Base-by-base conservation (phyloP, 1,140 invertebrate genomes). In the Macrosteles quadrilineatus region DNA sequence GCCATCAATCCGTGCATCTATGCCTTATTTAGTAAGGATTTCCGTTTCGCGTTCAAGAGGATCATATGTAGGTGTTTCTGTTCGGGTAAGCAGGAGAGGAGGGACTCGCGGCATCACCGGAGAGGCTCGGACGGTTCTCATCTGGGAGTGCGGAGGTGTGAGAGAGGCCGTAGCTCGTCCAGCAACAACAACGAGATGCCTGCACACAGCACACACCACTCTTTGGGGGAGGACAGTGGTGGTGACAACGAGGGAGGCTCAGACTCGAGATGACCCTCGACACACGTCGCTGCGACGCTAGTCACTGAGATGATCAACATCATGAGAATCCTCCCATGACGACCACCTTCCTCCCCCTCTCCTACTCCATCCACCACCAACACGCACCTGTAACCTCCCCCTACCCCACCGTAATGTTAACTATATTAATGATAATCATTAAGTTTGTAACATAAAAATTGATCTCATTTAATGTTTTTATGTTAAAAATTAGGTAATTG, bases 1-100 rank as follows among this genome's bases (percentile, higher is more conserved):
- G 95, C 95, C 25, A 90, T 97, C 71, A 98, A 98, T 80, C 96
- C 96, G 0, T 87, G 92, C 75, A 94, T 95, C 73, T 98, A 97
- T 78, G 94, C 94, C 6, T 85, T 96, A 55, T 96, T 97, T 80
- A 95, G 93, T 75, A 92, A 93, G 79, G 94, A 96, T 80, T 98
- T 97, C 80, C 87, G 94, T 72, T 91, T 90, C 76, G 95, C 95
- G 17, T 97, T 97, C 85, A 94, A 94, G 80, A 88, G 89, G 75
- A 96, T 97, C 74, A 90, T 97, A 75, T 96, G 93, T 81, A 86
- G 88, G 72, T 94, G 91, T 76, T 86, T 92, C 74, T 93, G 91
- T 79, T 72, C 70, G 19, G 78, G 45, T 47, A 25, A 62, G 11
- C 27, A 11, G 40, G 50, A 64, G 59, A 50, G 66, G 53, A 57